Percentiles rank a stretch among this genome's conserved stretches.
Conservation (phyloP, 1,140 invertebrate species). For the Eciton burchellii region DNA sequence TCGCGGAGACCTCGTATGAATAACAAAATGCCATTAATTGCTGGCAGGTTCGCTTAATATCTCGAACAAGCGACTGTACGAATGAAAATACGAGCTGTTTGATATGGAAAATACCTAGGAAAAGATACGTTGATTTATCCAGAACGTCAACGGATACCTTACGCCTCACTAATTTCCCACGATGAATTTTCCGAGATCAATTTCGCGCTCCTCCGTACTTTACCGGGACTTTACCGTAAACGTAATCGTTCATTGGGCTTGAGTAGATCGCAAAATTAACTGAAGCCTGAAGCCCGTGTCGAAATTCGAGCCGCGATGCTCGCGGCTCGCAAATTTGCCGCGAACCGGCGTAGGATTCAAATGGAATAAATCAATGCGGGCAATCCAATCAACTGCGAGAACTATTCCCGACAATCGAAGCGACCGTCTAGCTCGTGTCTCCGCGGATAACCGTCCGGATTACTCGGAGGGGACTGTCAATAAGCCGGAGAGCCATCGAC, state of each 20-base stretch:
- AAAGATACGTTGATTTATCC: neutral
- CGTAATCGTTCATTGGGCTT: neutral
- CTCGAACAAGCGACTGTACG: neutral
- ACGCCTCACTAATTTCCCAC: neutral
- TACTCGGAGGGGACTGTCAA: slow-evolving; percentile 28
- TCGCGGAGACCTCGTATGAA: slow-evolving; percentile 2
- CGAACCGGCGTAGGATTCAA: slow-evolving; percentile 26
- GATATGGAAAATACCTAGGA: neutral
- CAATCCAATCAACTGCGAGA: slow-evolving; percentile 64
- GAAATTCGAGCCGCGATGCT: slow-evolving; percentile 5
- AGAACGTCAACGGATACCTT: neutral
- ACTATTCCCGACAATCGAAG: slow-evolving; percentile 36
- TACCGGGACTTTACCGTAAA: neutral
- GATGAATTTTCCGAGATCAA: neutral
- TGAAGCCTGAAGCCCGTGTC: neutral
- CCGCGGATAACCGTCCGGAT: slow-evolving; percentile 39
- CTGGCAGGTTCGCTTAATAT: neutral
- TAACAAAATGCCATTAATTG: neutral
- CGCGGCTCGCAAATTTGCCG: slow-evolving; percentile 22
- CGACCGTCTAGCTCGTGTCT: slow-evolving; percentile 27
- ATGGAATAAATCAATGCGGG: slow-evolving; percentile 53
- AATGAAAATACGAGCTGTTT: neutral
- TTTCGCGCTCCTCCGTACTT: neutral
- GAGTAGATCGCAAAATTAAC: slow-evolving; percentile 29
- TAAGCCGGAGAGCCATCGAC: slow-evolving; percentile 42